Percentiles rank a stretch among this genome's conserved stretches.
Conservation (phyloP, 2,113 vertebrate species). For the Tachysurus vachellii region DNA sequence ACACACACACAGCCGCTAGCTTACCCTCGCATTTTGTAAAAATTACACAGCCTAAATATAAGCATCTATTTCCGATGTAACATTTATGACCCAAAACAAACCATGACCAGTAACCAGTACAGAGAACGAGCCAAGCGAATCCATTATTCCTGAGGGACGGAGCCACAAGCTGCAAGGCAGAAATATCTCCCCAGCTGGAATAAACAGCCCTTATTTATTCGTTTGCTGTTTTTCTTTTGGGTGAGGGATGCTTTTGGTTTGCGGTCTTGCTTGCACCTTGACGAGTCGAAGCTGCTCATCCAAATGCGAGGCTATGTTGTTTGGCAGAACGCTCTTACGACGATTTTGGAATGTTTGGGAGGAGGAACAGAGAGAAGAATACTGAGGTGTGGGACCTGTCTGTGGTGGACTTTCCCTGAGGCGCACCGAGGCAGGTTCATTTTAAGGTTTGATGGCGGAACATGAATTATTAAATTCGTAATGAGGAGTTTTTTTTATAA, state of each 20-base stretch:
- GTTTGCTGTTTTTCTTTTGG: conserved; percentile 23
- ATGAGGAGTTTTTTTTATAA: conserved; percentile 10
- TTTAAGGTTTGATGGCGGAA: neutral
- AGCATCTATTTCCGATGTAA: conserved; percentile 42
- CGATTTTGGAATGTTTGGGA: neutral
- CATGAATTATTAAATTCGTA: conserved; percentile 19
- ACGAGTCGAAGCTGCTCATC: conserved; percentile 32
- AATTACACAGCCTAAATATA: conserved; percentile 61
- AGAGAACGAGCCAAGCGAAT: conserved; percentile 44
- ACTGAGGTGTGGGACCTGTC: conserved; percentile 1
- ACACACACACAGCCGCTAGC: conserved; percentile 17
- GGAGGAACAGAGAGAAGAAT: neutral
- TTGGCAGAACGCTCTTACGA: neutral
- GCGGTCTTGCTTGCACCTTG: conserved; percentile 46
- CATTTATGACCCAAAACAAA: conserved; percentile 55
- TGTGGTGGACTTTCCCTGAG: conserved; percentile 30
- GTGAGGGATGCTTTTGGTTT: conserved; percentile 47
- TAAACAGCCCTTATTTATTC: conserved; percentile 39
- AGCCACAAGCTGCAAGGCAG: conserved; percentile 48
- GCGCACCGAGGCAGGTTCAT: neutral
- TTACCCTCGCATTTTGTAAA: conserved; percentile 45
- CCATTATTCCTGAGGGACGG: conserved; percentile 48
- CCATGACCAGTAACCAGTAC: conserved; percentile 33
- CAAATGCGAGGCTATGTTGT: neutral
- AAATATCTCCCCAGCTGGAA: conserved; percentile 48